Conservation (phyloP, 2,797 vertebrate genomes). For the Sebastes cheni region DNA sequence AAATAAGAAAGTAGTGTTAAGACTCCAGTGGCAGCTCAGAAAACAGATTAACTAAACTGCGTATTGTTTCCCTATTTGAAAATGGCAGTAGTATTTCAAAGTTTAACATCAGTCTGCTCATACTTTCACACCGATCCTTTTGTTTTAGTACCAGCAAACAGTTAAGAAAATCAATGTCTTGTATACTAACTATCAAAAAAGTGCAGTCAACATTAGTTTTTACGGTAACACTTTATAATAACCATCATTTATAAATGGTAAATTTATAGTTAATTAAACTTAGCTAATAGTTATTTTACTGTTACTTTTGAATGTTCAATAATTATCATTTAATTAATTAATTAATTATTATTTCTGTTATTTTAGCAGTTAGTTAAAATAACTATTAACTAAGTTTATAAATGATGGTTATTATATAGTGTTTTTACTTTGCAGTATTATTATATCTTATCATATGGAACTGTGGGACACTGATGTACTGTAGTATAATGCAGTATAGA, state of each 20-base stretch:
- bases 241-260: no score
- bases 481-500: background rate
- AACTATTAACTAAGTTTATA: no score
- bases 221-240: no score
- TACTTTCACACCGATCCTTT: background rate
- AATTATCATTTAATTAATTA: no score
- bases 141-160: background rate
- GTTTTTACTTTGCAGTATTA: background rate
- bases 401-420: no score
- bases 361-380: no score
- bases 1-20: background rate
- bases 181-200: background rate
- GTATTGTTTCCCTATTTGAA: background rate
- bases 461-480: background rate
- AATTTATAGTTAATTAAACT: no score
- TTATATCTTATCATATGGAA: background rate
- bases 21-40: background rate
- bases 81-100: conserved; percentile 9
- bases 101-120: background rate
- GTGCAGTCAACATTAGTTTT: background rate
- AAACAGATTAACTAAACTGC: background rate
- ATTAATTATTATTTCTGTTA: no score
- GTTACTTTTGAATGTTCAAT: no score
- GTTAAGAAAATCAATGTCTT: background rate
- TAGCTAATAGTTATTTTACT: no score